Evolutionary conservation across 2,888 invertebrate genomes (phyloP).

Genomic region (Lymantria monacha): DNA sequence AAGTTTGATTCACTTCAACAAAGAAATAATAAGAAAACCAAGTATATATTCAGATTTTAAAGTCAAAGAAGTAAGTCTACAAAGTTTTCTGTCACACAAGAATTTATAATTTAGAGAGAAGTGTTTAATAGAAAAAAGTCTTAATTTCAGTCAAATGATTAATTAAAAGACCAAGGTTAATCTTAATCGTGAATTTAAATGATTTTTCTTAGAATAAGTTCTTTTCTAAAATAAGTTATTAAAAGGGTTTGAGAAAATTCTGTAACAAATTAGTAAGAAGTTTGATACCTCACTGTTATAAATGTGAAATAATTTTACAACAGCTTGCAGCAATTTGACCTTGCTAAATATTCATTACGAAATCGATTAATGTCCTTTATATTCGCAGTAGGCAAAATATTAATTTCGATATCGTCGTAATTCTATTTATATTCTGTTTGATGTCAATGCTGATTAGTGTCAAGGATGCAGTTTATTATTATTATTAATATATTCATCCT

Average conservation of each 20-base stretch:
- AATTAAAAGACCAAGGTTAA: conserved; percentile 1
- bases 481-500: background rate
- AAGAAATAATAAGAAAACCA: too few relatives aligned
- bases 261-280: conserved; percentile 2
- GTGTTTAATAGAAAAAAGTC: background rate
- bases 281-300: background rate
- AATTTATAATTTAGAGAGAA: too few relatives aligned
- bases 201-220: conserved; percentile 6
- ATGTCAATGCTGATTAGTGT: background rate
- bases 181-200: conserved; percentile 13
- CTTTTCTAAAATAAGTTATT: conserved; percentile 10
- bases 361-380: background rate
- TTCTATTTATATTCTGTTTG: conserved; percentile 1
- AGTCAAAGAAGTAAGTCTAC: too few relatives aligned
- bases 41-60: too few relatives aligned
- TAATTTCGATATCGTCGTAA: background rate
- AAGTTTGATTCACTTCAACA: too few relatives aligned
- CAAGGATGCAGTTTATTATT: background rate
- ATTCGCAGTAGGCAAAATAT: background rate
- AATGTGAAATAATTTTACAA: conserved; percentile 4
- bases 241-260: conserved; percentile 1
- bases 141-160: background rate
- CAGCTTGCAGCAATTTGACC: background rate
- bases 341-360: conserved; percentile 2
- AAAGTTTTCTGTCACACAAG: too few relatives aligned